Conservation (phyloP, 2,888 invertebrate genomes). For the Acronicta aceris region DNA sequence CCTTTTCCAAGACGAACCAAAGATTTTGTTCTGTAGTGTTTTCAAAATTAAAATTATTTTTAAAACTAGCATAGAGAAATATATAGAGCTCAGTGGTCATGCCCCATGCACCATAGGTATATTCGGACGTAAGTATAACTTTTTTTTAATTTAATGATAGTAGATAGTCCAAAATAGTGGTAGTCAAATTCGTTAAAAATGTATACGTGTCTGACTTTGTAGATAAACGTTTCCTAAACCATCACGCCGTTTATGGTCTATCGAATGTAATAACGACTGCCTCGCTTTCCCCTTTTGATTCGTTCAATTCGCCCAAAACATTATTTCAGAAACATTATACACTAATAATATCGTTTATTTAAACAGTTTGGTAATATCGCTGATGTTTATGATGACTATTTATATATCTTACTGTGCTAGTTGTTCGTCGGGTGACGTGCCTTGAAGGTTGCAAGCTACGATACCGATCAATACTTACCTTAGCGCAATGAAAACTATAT, state of each 20-base stretch:
- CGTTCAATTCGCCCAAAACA: not conserved
- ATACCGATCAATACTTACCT: slow-evolving; percentile 50
- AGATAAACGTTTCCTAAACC: slow-evolving; percentile 9
- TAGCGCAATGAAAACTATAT: slow-evolving; percentile 15
- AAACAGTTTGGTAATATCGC: not conserved
- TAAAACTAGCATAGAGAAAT: no score
- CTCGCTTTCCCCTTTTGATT: slow-evolving; percentile 20
- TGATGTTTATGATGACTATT: not conserved
- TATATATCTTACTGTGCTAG: not conserved
- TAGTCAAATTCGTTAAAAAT: not conserved
- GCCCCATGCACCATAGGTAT: no score
- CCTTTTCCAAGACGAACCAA: no score
- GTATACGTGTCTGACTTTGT: not conserved
- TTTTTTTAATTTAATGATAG: no score
- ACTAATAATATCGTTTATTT: not conserved
- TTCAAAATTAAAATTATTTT: no score
- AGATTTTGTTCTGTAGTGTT: no score
- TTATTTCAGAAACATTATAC: not conserved
- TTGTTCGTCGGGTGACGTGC: slow-evolving; percentile 8
- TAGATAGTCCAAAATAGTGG: no score
- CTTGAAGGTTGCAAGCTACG: slow-evolving; percentile 34
- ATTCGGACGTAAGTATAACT: no score
- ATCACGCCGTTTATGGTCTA: slow-evolving; percentile 16
- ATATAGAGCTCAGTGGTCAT: no score
- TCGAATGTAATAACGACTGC: slow-evolving; percentile 22